These are phyloP conservation scores for Troides helena DNA, from an alignment of 2,888 invertebrate genomes.

Conservation along the genomic window DNA sequence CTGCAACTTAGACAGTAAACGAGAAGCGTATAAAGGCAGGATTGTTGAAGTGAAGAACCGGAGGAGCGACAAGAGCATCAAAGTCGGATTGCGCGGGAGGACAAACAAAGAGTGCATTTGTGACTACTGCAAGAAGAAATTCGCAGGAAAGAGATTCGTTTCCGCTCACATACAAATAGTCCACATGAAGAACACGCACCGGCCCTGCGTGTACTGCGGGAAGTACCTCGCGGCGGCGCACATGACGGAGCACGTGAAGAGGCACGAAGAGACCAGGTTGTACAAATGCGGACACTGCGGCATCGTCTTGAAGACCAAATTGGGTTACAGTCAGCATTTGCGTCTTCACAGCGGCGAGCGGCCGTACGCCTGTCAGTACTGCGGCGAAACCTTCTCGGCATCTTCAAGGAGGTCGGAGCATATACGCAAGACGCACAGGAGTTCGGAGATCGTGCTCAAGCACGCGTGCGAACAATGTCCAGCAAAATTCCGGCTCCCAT, in stretches of 20 bases:
- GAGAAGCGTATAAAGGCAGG: slow-evolving; percentile 43
- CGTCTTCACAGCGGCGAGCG: slow-evolving; percentile 66
- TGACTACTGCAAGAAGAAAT: slow-evolving; percentile 65
- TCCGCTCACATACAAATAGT: slow-evolving; percentile 69
- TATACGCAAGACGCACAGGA: slow-evolving; percentile 52
- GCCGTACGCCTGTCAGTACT: slow-evolving; percentile 59
- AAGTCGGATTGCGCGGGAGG: slow-evolving; percentile 60
- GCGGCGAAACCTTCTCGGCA: slow-evolving; percentile 61
- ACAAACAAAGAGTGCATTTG: slow-evolving; percentile 56
- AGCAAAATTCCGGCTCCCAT: slow-evolving; percentile 57
- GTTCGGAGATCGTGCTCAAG: slow-evolving; percentile 43
- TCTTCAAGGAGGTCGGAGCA: slow-evolving; percentile 67
- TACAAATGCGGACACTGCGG: slow-evolving; percentile 60
- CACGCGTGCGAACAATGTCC: slow-evolving; percentile 58
- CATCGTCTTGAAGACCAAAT: slow-evolving; percentile 51
- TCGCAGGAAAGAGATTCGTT: slow-evolving; percentile 61
- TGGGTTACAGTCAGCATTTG: slow-evolving; percentile 63
- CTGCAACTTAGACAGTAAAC: slow-evolving; percentile 50
- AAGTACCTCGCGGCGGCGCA: slow-evolving; percentile 62
- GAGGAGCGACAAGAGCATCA: slow-evolving; percentile 44
- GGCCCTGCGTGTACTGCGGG: slow-evolving; percentile 62
- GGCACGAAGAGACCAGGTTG: slow-evolving; percentile 42
- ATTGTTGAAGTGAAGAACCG: slow-evolving; percentile 51
- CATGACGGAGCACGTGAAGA: slow-evolving; percentile 63
- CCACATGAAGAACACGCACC: slow-evolving; percentile 63